Evolutionary conservation across 2,888 invertebrate species (phyloP), one percentile per base, ranked within the genome.

Genomic region (Callosobruchus maculatus): DNA sequence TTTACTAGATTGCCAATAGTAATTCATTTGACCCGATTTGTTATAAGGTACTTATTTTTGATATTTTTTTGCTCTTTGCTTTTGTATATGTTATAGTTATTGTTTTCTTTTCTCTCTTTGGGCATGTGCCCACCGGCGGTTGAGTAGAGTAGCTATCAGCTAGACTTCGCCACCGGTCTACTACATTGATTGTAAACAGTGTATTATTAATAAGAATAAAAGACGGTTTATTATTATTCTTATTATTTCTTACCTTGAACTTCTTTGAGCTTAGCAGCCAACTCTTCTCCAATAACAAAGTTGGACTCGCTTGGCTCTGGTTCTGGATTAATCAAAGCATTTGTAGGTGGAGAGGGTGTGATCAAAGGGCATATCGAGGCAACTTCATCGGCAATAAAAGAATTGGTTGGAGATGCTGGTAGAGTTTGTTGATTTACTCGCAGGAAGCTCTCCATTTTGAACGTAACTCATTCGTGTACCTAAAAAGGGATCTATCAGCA

Each of bases 311-410:
- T 78, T 0, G 82, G 79, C 76, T 85, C 87, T 2, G 85, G 84
- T 30, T 82, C 73, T 2, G 87, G 84, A 77, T 88, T 85, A 13
- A 88, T 84, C 71, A 87, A 77, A 75, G 85, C 87, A 77, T 87
- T 88, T 30, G 88, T 87, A 0, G 88, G 87, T 0, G 88, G 88
- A 18, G 88, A 88, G 0, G 88, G 88, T 21, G 87, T 87, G 71
- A 88, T 85, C 74, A 88, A 76, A 2, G 88, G 87, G 77, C 88
- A 88, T 66, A 86, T 87, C 20, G 88, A 87, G 3, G 86, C 86
- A 3, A 86, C 85, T 74, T 88, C 88, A 73, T 87, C 87, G 2
- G 86, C 84, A 68, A 86, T 78, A 78, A 85, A 87, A 2, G 86
- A 84, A 80, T 84, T 86, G 21, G 85, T 83, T 9, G 86, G 85